phyloP scores from a whole-genome alignment of 2,888 invertebrate species.

The Phyllotreta cruciferae region DNA sequence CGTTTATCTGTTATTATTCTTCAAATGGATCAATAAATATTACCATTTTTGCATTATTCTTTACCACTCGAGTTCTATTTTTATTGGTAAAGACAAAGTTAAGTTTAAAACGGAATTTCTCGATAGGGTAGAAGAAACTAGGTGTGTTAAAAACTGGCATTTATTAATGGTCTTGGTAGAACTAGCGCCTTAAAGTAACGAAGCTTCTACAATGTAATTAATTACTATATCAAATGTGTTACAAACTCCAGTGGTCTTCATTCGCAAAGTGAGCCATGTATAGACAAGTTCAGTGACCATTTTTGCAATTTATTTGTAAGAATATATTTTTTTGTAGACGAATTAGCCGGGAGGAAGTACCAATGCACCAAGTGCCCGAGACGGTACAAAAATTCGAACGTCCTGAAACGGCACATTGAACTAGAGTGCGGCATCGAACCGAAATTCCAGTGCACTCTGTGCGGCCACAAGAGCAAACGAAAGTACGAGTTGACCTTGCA shows the following conservation, averaged over 20 bases:
- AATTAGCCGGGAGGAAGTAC: constrained; percentile 35
- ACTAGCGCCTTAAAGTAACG: constrained; percentile 3
- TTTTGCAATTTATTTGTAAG: constrained; percentile 6
- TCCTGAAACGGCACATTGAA: constrained; percentile 65
- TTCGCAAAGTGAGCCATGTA: no score
- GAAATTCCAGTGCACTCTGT: constrained; percentile 64
- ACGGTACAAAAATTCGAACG: constrained; percentile 66
- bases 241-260: neutral
- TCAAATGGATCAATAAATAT: no score
- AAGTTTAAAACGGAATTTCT: no score
- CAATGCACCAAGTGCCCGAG: constrained; percentile 66
- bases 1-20: no score
- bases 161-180: constrained; percentile 14
- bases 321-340: constrained; percentile 31
- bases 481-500: constrained; percentile 52
- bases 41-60: no score
- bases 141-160: neutral
- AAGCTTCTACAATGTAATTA: no score
- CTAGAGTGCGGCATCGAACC: constrained; percentile 68
- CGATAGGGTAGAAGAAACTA: no score
- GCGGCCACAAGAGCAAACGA: constrained; percentile 60
- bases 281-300: neutral
- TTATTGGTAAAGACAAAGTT: no score
- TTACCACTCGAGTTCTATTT: no score
- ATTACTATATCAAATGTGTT: neutral